Percentiles rank a stretch among this genome's conserved stretches.
Evolutionary conservation across 2,797 vertebrate species (phyloP).

Genomic region (Pangasius krempfi): DNA sequence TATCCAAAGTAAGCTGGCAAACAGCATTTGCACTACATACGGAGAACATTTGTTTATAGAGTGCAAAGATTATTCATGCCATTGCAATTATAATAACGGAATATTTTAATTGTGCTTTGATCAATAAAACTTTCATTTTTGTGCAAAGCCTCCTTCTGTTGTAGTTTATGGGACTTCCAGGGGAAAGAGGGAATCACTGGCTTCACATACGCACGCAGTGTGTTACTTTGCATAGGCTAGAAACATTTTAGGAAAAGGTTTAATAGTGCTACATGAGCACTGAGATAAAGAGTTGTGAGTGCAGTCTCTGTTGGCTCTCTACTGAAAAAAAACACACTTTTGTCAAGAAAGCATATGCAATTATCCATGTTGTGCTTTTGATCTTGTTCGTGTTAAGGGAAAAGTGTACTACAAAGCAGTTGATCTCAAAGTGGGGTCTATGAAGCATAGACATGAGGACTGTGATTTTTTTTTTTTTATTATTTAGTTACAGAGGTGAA

Average conservation of each 20-base stretch:
- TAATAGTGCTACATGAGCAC: background rate
- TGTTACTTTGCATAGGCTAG: background rate
- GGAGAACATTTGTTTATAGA: background rate
- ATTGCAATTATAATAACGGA: conserved; percentile 4
- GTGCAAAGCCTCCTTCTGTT: background rate
- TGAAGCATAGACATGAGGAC: background rate
- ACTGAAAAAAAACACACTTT: background rate
- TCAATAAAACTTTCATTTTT: conserved; percentile 24
- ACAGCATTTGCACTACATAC: conserved; percentile 21
- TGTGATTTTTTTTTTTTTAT: background rate
- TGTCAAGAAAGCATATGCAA: background rate
- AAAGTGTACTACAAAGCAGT: background rate
- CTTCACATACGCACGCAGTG: background rate
- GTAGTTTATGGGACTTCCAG: background rate
- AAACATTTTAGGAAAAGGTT: no score
- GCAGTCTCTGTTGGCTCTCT: background rate
- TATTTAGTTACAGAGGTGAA: background rate
- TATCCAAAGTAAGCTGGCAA: conserved; percentile 25
- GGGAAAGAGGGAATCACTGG: background rate
- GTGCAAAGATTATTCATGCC: conserved; percentile 3
- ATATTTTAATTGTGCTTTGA: conserved; percentile 7
- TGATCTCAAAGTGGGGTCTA: background rate
- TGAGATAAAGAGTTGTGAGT: background rate
- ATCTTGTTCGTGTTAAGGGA: background rate
- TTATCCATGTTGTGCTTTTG: background rate